Evolutionary conservation across 2,113 vertebrate genomes (phyloP).

Genomic region (Vicugna pacos): DNA sequence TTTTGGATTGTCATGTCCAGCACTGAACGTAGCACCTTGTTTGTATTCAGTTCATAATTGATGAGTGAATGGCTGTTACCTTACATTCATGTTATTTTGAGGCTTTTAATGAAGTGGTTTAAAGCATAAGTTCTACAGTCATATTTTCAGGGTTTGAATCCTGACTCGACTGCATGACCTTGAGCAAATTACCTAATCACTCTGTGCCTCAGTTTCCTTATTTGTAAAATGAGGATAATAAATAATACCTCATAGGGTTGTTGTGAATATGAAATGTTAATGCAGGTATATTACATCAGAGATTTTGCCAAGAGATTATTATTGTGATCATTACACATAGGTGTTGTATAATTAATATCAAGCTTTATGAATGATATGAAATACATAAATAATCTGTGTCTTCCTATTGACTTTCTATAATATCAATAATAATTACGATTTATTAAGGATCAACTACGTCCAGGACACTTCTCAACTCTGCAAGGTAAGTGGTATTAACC

Average conservation of each 20-base stretch:
- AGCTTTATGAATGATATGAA: conserved; percentile 43
- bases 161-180: conserved; percentile 60
- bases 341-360: neutral
- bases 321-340: conserved; percentile 1
- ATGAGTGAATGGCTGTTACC: neutral
- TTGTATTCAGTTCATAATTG: neutral
- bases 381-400: neutral
- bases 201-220: conserved; percentile 58
- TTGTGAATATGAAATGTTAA: neutral
- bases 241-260: neutral
- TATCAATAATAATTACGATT: conserved; percentile 35
- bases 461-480: conserved; percentile 22
- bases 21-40: neutral
- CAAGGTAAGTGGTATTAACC: conserved; percentile 53
- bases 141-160: conserved; percentile 30
- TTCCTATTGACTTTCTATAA: conserved; percentile 40
- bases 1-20: neutral
- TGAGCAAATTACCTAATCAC: conserved; percentile 63
- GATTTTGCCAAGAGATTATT: conserved; percentile 56
- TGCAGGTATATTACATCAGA: neutral
- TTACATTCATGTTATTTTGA: conserved; percentile 6
- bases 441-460: conserved; percentile 12
- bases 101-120: conserved; percentile 5
- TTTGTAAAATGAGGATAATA: conserved; percentile 46
- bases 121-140: neutral